Evolutionary conservation across 1,140 invertebrate genomes (phyloP).

Genomic region (Dendrolimus kikuchii): DNA sequence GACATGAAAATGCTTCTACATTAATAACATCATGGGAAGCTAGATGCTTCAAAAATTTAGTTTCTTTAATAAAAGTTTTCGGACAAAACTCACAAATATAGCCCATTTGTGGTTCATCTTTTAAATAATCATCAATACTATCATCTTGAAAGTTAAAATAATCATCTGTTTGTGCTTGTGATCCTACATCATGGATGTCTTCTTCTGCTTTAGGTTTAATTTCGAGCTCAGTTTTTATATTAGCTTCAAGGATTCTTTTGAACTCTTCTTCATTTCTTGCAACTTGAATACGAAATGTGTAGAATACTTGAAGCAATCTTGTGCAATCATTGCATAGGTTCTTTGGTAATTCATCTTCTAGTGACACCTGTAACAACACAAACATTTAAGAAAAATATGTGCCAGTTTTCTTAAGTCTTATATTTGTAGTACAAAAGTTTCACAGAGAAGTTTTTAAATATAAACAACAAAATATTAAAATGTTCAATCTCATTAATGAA

Average conservation of each 20-base stretch:
- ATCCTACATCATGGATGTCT: conserved; percentile 4
- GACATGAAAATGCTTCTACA: conserved; percentile 20
- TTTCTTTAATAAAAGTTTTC: conserved; percentile 29
- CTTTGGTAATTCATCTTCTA: conserved; percentile 61
- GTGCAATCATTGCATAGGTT: conserved; percentile 54
- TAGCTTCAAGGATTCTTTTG: conserved; percentile 25
- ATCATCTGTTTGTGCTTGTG: conserved; percentile 6
- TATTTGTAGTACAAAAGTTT: too few relatives aligned
- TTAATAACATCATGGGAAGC: conserved; percentile 17
- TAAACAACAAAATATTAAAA: too few relatives aligned
- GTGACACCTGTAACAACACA: conserved; percentile 37
- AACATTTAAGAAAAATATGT: background rate
- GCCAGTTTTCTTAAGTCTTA: background rate
- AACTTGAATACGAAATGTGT: conserved; percentile 48
- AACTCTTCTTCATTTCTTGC: conserved; percentile 40
- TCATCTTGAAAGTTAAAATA: conserved; percentile 26
- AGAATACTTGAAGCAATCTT: conserved; percentile 38
- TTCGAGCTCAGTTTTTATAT: conserved; percentile 34
- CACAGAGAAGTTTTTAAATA: too few relatives aligned
- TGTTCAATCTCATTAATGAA: too few relatives aligned
- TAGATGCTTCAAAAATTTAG: conserved; percentile 36
- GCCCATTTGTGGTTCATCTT: conserved; percentile 7
- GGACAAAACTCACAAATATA: conserved; percentile 26
- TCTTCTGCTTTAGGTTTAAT: conserved; percentile 25
- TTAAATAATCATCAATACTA: conserved; percentile 8